phyloP scores from a whole-genome alignment of 2,113 vertebrate species.

The Bubo blakistoni region DNA sequence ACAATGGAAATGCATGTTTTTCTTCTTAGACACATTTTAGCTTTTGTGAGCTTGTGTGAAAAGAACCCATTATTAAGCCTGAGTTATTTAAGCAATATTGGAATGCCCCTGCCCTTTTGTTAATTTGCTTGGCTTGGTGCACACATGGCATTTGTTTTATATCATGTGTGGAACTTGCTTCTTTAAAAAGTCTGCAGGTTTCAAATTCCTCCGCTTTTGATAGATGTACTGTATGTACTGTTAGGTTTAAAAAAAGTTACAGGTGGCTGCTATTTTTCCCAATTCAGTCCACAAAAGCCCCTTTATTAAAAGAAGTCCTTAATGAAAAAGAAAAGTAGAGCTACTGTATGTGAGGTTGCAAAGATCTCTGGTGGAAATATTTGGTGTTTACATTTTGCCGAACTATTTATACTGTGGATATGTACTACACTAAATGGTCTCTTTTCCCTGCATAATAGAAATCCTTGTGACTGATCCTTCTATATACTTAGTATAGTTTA shows the following conservation, averaged over 20 bases:
- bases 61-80: slow-evolving; percentile 52
- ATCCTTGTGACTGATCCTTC: slow-evolving; percentile 71
- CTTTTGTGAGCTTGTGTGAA: slow-evolving; percentile 47
- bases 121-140: slow-evolving; percentile 63
- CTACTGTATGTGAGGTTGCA: slow-evolving; percentile 70
- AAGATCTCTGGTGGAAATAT: slow-evolving; percentile 73
- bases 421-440: slow-evolving; percentile 66
- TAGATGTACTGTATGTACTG: slow-evolving; percentile 64
- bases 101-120: slow-evolving; percentile 65
- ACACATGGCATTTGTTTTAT: slow-evolving; percentile 64
- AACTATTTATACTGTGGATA: slow-evolving; percentile 71
- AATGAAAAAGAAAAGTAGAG: slow-evolving; percentile 72
- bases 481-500: slow-evolving; percentile 65
- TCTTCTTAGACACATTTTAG: slow-evolving; percentile 46
- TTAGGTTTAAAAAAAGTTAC: slow-evolving; percentile 64
- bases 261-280: slow-evolving; percentile 68
- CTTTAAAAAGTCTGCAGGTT: slow-evolving; percentile 64
- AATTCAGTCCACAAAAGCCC: slow-evolving; percentile 70
- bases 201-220: slow-evolving; percentile 65
- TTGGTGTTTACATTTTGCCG: slow-evolving; percentile 76
- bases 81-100: slow-evolving; percentile 59
- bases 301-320: slow-evolving; percentile 70
- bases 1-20: slow-evolving; percentile 45
- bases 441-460: slow-evolving; percentile 73
- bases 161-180: slow-evolving; percentile 64